A percentile compares a stretch with the other conserved stretches of the same genome.
Conservation (phyloP, 2,113 vertebrate species). For the Grallaria varia region DNA sequence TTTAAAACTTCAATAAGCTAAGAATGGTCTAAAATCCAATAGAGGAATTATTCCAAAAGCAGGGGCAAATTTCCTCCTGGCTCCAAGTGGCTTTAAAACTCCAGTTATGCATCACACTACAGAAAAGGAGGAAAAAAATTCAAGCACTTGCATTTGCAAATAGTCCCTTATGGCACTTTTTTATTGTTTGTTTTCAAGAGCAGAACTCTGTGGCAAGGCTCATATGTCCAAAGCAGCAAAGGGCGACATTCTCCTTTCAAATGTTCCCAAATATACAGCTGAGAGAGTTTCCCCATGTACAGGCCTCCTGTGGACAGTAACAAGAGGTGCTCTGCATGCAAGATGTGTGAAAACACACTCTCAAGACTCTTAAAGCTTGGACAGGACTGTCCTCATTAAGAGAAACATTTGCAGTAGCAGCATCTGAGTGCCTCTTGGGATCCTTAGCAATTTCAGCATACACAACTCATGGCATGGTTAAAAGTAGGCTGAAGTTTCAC, state of each 20-base stretch:
- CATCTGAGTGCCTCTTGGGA: background rate
- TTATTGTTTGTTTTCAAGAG: background rate
- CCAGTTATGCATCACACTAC: background rate
- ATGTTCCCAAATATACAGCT: background rate
- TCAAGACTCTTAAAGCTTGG: background rate
- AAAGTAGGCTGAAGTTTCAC: background rate
- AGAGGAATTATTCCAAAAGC: background rate
- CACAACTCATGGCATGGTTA: background rate
- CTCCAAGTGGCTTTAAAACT: background rate
- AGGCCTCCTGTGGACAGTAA: background rate
- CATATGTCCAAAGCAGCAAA: rapidly evolving
- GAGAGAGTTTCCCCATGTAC: background rate
- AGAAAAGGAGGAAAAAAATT: background rate
- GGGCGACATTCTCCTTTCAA: background rate
- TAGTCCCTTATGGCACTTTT: background rate
- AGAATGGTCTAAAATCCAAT: background rate
- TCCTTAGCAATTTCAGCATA: background rate
- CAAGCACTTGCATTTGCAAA: background rate
- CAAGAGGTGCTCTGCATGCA: background rate
- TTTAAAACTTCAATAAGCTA: background rate
- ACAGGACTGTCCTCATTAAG: background rate
- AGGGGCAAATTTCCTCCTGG: background rate
- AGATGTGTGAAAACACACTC: background rate
- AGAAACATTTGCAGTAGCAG: background rate
- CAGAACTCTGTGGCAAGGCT: background rate